Conservation (phyloP, 2,888 invertebrate species). For the Trissolcus japonicus region DNA sequence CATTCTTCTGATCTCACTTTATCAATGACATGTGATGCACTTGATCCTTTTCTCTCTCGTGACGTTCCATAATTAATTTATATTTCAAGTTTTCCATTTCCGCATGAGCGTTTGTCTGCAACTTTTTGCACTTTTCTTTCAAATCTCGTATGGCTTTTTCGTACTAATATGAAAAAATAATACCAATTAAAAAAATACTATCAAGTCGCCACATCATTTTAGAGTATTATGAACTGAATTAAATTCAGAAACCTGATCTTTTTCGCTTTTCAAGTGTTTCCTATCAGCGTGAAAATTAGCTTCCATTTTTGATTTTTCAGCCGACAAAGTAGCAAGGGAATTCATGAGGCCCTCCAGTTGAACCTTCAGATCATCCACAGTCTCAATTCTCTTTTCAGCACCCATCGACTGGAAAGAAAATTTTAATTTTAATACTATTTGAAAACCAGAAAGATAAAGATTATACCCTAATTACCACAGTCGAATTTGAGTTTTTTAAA, state of each 20-base stretch:
- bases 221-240: background rate
- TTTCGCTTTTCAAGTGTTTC: conserved; percentile 80
- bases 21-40: conserved; percentile 87
- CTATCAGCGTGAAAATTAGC: conserved; percentile 87
- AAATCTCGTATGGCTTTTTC: conserved; percentile 80
- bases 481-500: conserved; percentile 16
- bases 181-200: background rate
- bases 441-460: background rate
- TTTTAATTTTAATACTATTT: background rate
- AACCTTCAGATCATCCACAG: conserved; percentile 70
- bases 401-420: conserved; percentile 1
- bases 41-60: conserved; percentile 89
- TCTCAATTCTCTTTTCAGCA: conserved; percentile 62
- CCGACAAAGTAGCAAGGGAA: conserved; percentile 86
- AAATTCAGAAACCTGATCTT: conserved; percentile 71
- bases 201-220: no score
- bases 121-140: conserved; percentile 79
- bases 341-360: conserved; percentile 82
- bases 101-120: conserved; percentile 78
- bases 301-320: conserved; percentile 91
- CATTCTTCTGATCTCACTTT: conserved; percentile 76
- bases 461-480: conserved; percentile 21
- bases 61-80: conserved; percentile 85
- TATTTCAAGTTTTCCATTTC: conserved; percentile 84
- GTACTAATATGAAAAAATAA: conserved; percentile 75